Base-by-base conservation (phyloP, 2,113 vertebrate genomes). In the Ibidorhyncha struthersii region DNA sequence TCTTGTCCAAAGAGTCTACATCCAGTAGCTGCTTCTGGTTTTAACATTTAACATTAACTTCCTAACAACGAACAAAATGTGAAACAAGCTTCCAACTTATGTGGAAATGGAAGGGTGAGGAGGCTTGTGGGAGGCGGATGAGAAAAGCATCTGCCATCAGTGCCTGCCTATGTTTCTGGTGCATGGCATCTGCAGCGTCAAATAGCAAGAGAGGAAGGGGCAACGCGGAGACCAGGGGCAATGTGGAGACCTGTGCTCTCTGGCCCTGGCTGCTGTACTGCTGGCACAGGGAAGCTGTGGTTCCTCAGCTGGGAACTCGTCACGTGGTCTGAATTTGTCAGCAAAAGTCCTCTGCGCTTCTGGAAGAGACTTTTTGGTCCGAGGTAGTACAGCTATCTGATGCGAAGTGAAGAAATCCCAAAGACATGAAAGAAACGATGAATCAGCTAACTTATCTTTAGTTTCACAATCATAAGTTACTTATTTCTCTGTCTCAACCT, bases 391-490 rank as follows among this genome's bases (percentile, higher is more conserved):
- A 94, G 76, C 29, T 76, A 79, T 2, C 91, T 77, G 89, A 58
- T 91, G 82, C 2, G 23, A 86, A 71, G 70, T 96, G 84, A 96
- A 96, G 95, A 97, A 96, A 96, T 95, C 45, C 29, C 78, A 23
- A 82, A 90, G 83, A 82, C 43, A 36, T 30, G 63, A 73, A 70
- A 83, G 76, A 93, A 93, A 69, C 43, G n/a, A 77, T 80, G 81
- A 91, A 81, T 97, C 95, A 95, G 74, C 61, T 66, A 50, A 72
- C 45, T 92, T 96, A 85, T 67, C 82, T 82, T 92, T 77, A 82
- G 62, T 96, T 94, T 56, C 83, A 80, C 94, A 96, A 93, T 58
- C 38, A 0, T 45, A 53, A 92, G 65, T 95, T 89, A 93, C 93
- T 92, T 84, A 89, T 80, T 96, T 52, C 73, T 88, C 72, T 91